A percentile compares a stretch with the other conserved stretches of the same genome.
Evolutionary conservation across 2,113 vertebrate species (phyloP).

Genomic region (Proterorhinus semilunaris): DNA sequence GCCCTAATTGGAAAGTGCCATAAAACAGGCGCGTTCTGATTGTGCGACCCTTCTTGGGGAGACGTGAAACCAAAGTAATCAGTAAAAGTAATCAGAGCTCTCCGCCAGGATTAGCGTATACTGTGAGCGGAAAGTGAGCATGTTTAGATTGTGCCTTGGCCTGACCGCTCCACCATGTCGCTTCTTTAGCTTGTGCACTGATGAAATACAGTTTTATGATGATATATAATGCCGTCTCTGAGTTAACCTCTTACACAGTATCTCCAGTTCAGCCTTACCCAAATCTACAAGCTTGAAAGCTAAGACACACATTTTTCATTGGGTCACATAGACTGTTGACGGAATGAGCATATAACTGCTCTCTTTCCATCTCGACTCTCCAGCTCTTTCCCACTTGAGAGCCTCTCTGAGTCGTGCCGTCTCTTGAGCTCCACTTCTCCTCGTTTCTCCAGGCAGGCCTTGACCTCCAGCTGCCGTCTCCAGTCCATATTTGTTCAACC

Average conservation of each 20-base stretch:
- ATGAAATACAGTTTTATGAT: too few species aligned
- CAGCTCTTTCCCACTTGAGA: slow-evolving; percentile 9
- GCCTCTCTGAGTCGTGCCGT: slow-evolving; percentile 25
- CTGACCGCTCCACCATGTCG: too few species aligned
- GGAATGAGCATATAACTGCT: too few species aligned
- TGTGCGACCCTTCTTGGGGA: background rate
- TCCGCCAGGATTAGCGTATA: background rate
- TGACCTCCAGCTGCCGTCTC: slow-evolving; percentile 54
- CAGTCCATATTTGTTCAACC: slow-evolving; percentile 50
- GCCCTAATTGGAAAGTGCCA: background rate
- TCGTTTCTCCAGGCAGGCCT: slow-evolving; percentile 47
- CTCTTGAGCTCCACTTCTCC: background rate
- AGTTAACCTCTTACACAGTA: too few species aligned
- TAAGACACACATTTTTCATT: too few species aligned
- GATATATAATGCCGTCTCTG: too few species aligned
- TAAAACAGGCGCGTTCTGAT: background rate
- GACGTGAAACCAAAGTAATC: background rate
- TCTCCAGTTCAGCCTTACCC: too few species aligned
- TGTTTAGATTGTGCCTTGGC: background rate
- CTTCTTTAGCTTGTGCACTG: too few species aligned
- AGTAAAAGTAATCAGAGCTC: background rate
- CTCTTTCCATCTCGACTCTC: background rate
- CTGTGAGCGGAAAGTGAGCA: background rate
- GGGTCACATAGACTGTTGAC: too few species aligned
- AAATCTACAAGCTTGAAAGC: too few species aligned